Evolutionary conservation across 2,888 invertebrate genomes (phyloP).

Genomic region (Oligia strigilis): DNA sequence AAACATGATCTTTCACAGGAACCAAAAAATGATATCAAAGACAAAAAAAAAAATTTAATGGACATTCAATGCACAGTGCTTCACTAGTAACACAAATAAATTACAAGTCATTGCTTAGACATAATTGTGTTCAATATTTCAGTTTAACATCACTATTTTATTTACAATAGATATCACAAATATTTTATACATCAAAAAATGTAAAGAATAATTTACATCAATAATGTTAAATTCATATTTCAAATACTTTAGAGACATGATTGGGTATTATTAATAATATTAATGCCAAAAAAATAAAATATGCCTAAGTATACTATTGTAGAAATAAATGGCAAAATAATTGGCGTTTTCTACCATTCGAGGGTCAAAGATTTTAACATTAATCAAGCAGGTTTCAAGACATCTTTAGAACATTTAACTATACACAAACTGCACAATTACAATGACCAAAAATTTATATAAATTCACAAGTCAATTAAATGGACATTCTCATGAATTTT

Average conservation of each 20-base stretch:
- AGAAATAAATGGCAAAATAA: slow-evolving; percentile 20
- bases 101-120: slow-evolving; percentile 55
- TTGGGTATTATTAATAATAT: slow-evolving; percentile 28
- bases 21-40: slow-evolving; percentile 59
- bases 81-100: slow-evolving; percentile 41
- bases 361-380: slow-evolving; percentile 13
- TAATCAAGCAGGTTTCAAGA: slow-evolving; percentile 30
- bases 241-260: slow-evolving; percentile 35
- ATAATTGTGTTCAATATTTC: slow-evolving; percentile 68
- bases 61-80: slow-evolving; percentile 63
- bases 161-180: slow-evolving; percentile 76
- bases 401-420: slow-evolving; percentile 39
- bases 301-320: not conserved
- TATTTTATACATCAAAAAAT: slow-evolving; percentile 62
- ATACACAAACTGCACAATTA: slow-evolving; percentile 49
- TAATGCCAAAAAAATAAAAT: slow-evolving; percentile 14
- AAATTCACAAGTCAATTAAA: slow-evolving; percentile 60
- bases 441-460: slow-evolving; percentile 49
- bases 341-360: slow-evolving; percentile 10
- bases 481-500: slow-evolving; percentile 64
- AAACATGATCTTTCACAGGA: slow-evolving; percentile 50
- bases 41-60: slow-evolving; percentile 18
- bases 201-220: slow-evolving; percentile 49
- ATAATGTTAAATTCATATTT: slow-evolving; percentile 39
- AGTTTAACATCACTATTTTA: slow-evolving; percentile 69